Base-by-base conservation (phyloP, 2,888 invertebrate genomes). In the Cheilosia urbana region DNA sequence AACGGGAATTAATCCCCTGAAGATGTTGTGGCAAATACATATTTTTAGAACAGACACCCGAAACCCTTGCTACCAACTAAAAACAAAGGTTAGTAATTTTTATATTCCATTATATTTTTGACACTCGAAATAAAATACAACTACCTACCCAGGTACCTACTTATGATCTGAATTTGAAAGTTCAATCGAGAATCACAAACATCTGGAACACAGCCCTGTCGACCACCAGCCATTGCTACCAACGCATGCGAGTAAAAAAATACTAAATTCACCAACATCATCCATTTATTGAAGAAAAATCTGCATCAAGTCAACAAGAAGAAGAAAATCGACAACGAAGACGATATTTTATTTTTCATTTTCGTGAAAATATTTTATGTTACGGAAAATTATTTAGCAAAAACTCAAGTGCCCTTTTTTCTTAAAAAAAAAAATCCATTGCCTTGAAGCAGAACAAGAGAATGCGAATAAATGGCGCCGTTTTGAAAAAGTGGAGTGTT, bases 381-480 rank as follows among this genome's bases (percentile, higher is more conserved):
- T 21, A 40, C 47, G 45, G 53, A 58, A 72, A 79, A 66, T 57
- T 72, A 34, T 21, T 57, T 17, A 58, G 17, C 17, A 71, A 53
- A 80, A 24, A 51, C 17, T 75, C n/a, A 47, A 75, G 58, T 51
- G 73, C 24, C 21, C 17, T 45, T 65, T 58, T 47, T 27, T 27
- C 2, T 2, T 6, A 6, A 5, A 27, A 7, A 55, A 76, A 76
- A 76, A 76, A 58, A 65, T 21, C 51, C 62, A 42, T 65, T 27
- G 30, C 37, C 13, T 49, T 63, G 27, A 57, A 63, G 80, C 60
- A 53, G 66, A 71, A 63, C 76, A 85, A 80, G 9, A 85, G 76
- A 68, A 85, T 85, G 85, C 85, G 49, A 80, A 85, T 81, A 85
- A 81, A 85, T 85, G 85, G 63, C 80, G 85, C 80, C 81, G 80